phyloP scores from a whole-genome alignment of 2,113 vertebrate species.

The Piaya cayana region DNA sequence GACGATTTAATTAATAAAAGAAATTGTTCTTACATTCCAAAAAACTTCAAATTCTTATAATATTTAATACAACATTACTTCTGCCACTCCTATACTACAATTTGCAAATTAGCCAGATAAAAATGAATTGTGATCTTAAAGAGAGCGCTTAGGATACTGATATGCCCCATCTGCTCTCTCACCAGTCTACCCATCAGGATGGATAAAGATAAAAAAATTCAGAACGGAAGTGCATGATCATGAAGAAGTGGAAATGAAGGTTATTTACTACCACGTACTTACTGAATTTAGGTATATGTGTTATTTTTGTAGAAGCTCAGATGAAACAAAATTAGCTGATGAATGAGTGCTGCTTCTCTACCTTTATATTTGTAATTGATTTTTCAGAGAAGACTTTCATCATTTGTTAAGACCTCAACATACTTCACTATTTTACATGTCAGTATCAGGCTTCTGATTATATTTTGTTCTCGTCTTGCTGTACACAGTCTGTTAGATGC shows the following conservation, averaged over 20 bases:
- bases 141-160: neutral
- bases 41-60: neutral
- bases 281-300: neutral
- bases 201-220: neutral
- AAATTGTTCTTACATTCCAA: neutral
- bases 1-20: neutral
- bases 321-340: neutral
- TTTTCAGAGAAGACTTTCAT: slow-evolving; percentile 39
- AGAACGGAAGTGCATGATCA: neutral
- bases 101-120: neutral
- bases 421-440: neutral
- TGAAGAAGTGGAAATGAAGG: neutral
- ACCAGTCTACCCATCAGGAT: neutral
- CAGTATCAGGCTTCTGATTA: slow-evolving; percentile 12
- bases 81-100: neutral
- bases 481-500: neutral
- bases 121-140: neutral
- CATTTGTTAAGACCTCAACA: slow-evolving; percentile 7
- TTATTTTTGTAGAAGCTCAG: neutral
- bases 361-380: slow-evolving; percentile 1
- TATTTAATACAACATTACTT: neutral
- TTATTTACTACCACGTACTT: neutral
- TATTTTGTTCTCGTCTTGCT: slow-evolving; percentile 33
- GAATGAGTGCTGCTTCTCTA: neutral
- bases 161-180: neutral